Base-by-base conservation (phyloP, 2,888 invertebrate species). In the Agriopis aurantiaria region DNA sequence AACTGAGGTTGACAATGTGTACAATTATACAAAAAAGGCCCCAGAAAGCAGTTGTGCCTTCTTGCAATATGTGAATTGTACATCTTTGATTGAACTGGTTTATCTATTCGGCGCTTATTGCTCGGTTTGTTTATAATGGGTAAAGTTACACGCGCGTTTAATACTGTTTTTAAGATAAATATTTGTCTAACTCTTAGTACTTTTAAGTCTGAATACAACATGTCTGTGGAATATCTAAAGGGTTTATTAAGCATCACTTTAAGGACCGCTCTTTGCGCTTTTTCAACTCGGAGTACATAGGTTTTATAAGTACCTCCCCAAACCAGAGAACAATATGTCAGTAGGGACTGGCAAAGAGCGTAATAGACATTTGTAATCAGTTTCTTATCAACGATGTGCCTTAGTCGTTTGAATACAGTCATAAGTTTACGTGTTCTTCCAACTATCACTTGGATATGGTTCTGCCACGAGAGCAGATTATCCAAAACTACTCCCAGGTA, bases 341-440 rank as follows among this genome's bases (percentile, higher is more conserved):
- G 8, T 55, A 55, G 9, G 0, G 52, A 52, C 10, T 52, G 52
- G 17, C 52, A 52, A 3, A 52, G 23, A 52, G 52, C 52, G 8
- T 3, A 52, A 23, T 52, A 52, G 0, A 52, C n/a, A 23, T 23
- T 23, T 52, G 49, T 3, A 23, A 23, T 23, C 17, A 23, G 17
- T 52, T 10, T 23, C 3, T 52, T 23, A 23, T 10, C 8, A 17
- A 41, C 17, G 17, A 23, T 45, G 4, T 43, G 8, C 2, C 57
- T 57, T 14, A 57, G 14, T 11, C 57, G n/a, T 6, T 57, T 57
- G 17, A 57, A 57, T 9, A 57, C 14, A 3, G 11, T 6, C 9
- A 57, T 57, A 14, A 59, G 23, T 46, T 59, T 59, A 12, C 59
- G 59, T 4, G 23, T 46, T 59, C 59, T 48, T 11, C 46, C 59